phyloP scores from a whole-genome alignment of 2,797 vertebrate species.

The Tapera naevia region DNA sequence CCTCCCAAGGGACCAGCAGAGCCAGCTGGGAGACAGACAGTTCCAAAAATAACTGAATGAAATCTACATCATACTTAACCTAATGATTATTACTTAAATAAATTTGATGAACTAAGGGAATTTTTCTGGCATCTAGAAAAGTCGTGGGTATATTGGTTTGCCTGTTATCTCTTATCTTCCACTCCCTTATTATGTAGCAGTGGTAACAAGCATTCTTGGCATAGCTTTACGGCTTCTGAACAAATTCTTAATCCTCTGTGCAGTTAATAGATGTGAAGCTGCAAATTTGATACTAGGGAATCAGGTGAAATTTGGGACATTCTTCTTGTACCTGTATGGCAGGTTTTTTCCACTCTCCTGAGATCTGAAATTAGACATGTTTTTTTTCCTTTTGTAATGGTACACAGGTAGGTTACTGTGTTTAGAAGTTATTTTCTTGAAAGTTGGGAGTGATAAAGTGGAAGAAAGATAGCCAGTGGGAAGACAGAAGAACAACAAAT shows the following conservation, averaged over 20 bases:
- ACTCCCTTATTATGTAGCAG: background rate
- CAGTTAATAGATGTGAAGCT: background rate
- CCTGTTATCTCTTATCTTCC: conserved; percentile 32
- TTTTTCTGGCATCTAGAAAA: conserved; percentile 20
- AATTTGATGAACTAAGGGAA: conserved; percentile 14
- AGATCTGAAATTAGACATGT: background rate
- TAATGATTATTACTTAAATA: conserved; percentile 10
- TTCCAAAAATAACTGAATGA: conserved; percentile 42
- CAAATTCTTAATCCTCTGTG: conserved; percentile 1
- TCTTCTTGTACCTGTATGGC: background rate
- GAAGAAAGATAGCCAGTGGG: background rate
- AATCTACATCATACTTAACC: background rate
- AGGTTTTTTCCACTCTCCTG: background rate
- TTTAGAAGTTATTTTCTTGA: background rate
- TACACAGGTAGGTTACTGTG: background rate
- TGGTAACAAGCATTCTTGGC: conserved; percentile 6
- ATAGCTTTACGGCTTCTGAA: conserved; percentile 38
- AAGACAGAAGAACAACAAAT: background rate
- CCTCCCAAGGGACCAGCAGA: background rate
- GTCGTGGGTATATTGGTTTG: background rate
- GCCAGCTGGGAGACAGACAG: background rate
- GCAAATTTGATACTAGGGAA: background rate
- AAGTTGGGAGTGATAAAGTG: background rate
- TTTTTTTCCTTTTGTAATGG: background rate
- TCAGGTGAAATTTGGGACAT: background rate